phyloP scores from a whole-genome alignment of 2,113 vertebrate genomes.

The Phrynocephalus versicolor region DNA sequence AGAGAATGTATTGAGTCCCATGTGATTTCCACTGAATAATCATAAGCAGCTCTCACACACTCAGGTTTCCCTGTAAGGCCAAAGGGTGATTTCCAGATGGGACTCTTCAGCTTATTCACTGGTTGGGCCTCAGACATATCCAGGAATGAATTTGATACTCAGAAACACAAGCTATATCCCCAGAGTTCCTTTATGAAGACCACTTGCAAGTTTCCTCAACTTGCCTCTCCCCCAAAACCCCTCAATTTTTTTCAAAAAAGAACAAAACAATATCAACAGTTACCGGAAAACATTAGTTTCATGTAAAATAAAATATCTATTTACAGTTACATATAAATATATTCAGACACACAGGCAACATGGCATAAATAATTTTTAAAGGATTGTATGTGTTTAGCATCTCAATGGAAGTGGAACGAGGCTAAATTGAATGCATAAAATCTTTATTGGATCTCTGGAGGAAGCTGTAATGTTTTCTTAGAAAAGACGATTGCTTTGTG shows the following conservation, averaged over 20 bases:
- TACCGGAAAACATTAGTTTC: conserved; percentile 60
- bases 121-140: neutral
- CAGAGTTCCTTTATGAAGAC: conserved; percentile 58
- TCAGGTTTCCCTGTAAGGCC: neutral
- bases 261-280: conserved; percentile 38
- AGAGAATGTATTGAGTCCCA: neutral
- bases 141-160: conserved; percentile 52
- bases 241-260: neutral
- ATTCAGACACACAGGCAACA: conserved; percentile 56
- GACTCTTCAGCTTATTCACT: neutral
- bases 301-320: conserved; percentile 53
- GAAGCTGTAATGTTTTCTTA: conserved; percentile 52
- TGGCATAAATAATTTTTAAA: conserved; percentile 50
- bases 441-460: conserved; percentile 56
- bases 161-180: conserved; percentile 4
- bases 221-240: neutral
- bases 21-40: neutral
- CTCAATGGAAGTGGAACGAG: conserved; percentile 45
- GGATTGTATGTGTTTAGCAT: conserved; percentile 25
- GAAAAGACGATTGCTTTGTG: conserved; percentile 50
- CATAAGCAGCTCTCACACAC: neutral
- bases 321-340: conserved; percentile 58
- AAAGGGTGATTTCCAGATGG: conserved; percentile 17
- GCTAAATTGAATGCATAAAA: conserved; percentile 48
- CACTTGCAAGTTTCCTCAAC: conserved; percentile 33